Evolutionary conservation across 2,113 vertebrate species (phyloP).

Genomic region (Chloroceryle aenea): DNA sequence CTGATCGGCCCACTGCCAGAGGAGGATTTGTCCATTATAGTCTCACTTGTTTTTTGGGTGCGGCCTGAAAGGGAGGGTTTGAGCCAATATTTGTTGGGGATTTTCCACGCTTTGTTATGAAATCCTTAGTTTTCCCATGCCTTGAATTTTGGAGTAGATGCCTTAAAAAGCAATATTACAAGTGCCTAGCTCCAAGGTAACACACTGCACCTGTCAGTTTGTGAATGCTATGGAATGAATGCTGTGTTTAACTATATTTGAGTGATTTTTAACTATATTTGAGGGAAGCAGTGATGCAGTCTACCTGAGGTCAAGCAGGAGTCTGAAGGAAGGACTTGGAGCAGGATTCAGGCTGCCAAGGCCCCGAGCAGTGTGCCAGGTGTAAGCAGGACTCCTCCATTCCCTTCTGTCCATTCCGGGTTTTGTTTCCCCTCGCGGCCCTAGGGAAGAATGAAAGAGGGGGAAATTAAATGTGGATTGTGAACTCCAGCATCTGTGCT

Average conservation of each 20-base stretch:
- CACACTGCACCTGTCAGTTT: not conserved
- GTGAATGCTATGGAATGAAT: not conserved
- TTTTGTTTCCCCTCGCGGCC: not conserved
- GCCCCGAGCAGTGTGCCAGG: not conserved
- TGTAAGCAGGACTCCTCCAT: not conserved
- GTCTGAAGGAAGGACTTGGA: not conserved
- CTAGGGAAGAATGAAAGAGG: not conserved
- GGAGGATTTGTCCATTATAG: conserved; percentile 9
- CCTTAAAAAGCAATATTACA: not conserved
- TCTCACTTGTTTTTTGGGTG: not conserved
- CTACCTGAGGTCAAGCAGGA: not conserved
- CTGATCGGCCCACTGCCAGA: not conserved
- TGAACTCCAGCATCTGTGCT: not conserved
- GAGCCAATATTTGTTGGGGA: not conserved
- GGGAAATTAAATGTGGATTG: not conserved
- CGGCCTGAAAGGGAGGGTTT: not conserved
- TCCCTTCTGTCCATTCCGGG: not conserved
- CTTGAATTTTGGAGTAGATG: not conserved
- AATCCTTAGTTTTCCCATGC: not conserved
- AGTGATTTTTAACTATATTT: not conserved
- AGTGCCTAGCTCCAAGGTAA: not conserved
- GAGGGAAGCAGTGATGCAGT: not conserved
- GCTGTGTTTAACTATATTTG: not conserved
- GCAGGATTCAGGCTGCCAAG: not conserved
- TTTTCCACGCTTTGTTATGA: conserved; percentile 12